A percentile compares a stretch with the other conserved stretches of the same genome.
Conservation (phyloP, 1,140 invertebrate genomes). For the Druon quercuslanigerum region DNA sequence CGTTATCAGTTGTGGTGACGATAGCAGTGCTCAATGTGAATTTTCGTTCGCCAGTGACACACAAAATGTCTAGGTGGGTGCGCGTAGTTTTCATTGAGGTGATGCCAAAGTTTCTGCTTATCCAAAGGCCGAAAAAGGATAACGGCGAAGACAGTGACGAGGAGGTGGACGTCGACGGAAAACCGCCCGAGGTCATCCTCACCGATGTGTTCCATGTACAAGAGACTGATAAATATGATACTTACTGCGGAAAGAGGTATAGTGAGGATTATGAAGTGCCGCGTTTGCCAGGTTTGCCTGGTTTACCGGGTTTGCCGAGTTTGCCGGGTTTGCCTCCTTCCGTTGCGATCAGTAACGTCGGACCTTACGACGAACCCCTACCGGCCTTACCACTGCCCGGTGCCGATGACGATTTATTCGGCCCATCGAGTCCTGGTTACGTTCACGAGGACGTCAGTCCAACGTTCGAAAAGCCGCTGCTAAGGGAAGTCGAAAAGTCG, state of each 20-base stretch:
- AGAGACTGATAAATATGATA: conserved; percentile 83
- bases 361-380: conserved; percentile 80
- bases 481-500: conserved; percentile 90
- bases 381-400: conserved; percentile 82
- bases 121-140: conserved; percentile 87
- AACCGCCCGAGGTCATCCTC: conserved; percentile 81
- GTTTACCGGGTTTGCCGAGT: conserved; percentile 72
- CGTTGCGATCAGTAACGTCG: conserved; percentile 73
- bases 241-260: conserved; percentile 80
- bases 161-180: conserved; percentile 71
- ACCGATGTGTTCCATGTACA: conserved; percentile 84
- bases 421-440: conserved; percentile 78
- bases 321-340: conserved; percentile 75
- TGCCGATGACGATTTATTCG: conserved; percentile 88
- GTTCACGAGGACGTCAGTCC: conserved; percentile 83
- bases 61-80: conserved; percentile 95
- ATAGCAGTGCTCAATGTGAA: conserved; percentile 99
- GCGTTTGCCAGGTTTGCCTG: conserved; percentile 76
- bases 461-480: conserved; percentile 84
- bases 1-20: conserved; percentile 97
- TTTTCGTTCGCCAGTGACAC: conserved; percentile 98
- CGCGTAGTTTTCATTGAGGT: conserved; percentile 91
- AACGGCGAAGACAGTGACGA: conserved; percentile 82
- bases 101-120: conserved; percentile 90
- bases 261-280: conserved; percentile 85